Evolutionary conservation across 2,797 vertebrate species (phyloP).

Genomic region (Pelodytes ibericus): DNA sequence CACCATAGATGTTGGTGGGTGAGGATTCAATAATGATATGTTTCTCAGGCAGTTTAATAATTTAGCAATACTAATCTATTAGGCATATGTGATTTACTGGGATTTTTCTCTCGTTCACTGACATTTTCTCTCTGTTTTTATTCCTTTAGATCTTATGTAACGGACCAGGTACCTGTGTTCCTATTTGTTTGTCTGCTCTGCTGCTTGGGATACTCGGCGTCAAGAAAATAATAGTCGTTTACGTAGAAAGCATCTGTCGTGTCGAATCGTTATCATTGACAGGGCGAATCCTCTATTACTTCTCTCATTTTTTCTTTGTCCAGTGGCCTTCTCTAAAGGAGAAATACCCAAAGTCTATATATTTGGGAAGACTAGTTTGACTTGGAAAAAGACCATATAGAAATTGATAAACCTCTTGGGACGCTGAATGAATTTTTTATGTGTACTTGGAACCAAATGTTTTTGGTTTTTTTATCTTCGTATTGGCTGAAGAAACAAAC

Average conservation of each 20-base stretch:
- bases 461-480: no score
- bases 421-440: no score
- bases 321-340: slow-evolving; percentile 89
- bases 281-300: slow-evolving; percentile 84
- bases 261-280: slow-evolving; percentile 89
- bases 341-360: slow-evolving; percentile 87
- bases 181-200: slow-evolving; percentile 84
- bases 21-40: no score
- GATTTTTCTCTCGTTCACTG: no score
- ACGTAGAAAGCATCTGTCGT: slow-evolving; percentile 91
- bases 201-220: slow-evolving; percentile 85
- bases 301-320: slow-evolving; percentile 91
- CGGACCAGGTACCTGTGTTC: slow-evolving; percentile 92
- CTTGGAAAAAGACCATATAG: neutral
- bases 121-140: slow-evolving; percentile 49
- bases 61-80: no score
- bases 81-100: no score
- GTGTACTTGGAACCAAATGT: no score
- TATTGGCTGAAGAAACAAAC: no score
- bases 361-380: slow-evolving; percentile 89
- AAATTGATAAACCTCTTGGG: no score
- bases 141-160: slow-evolving; percentile 90
- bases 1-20: no score
- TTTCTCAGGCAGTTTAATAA: no score
- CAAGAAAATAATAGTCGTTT: slow-evolving; percentile 88